These are phyloP conservation scores for Harpagoxenus sublaevis DNA, from an alignment of 2,888 invertebrate genomes.

Conservation along the genomic window DNA sequence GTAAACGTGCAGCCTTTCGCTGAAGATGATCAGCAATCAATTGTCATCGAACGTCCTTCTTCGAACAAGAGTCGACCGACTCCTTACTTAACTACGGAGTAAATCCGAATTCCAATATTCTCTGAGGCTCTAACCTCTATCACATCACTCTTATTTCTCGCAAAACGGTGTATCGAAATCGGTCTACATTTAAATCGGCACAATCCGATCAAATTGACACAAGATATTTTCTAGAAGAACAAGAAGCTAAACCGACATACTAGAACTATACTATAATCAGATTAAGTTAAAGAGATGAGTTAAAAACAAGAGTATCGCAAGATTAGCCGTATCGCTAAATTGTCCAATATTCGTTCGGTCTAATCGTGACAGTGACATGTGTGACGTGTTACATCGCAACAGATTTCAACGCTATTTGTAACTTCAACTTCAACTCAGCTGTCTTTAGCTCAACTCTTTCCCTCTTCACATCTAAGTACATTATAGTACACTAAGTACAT, in stretches of 20 bases:
- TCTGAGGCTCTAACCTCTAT: conserved; percentile 58
- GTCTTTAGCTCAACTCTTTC: not conserved
- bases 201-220: not conserved
- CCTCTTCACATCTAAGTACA: not conserved
- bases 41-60: not conserved
- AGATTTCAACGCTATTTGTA: not conserved
- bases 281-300: not conserved
- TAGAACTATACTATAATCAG: not conserved
- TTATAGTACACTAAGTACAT: too few species aligned
- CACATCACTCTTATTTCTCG: conserved; percentile 60
- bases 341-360: not conserved
- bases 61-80: not conserved
- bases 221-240: not conserved
- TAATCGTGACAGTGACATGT: not conserved
- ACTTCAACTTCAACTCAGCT: not conserved
- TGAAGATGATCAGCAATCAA: too few species aligned
- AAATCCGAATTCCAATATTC: not conserved
- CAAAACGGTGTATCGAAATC: not conserved
- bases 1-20: not conserved
- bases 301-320: not conserved
- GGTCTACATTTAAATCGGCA: not conserved
- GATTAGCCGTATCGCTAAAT: not conserved
- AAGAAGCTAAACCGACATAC: not conserved
- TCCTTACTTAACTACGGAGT: not conserved
- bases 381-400: not conserved